Evolutionary conservation across 2,888 invertebrate species (phyloP), one percentile per base, ranked within the genome.

Genomic region (Colletes collaris): DNA sequence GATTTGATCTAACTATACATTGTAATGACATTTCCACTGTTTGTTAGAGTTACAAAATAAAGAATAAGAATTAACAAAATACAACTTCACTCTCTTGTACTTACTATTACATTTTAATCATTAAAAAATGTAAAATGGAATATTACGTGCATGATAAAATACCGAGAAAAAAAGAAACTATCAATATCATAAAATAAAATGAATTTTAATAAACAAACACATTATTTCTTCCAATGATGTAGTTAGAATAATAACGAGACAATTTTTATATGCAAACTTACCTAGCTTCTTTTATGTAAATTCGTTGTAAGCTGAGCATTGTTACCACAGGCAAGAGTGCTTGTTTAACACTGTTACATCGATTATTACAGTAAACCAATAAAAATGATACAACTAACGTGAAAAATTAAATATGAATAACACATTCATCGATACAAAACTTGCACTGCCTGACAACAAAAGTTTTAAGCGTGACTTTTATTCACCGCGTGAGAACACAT

Each of bases 31-130:
- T 55, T 46, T n/a, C 10, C 4, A 65, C 4, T 62, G 4, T 60
- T 68, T 19, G 37, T 37, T 50, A 19, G 0, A 49, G 37, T 75
- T 77, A 68, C 4, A 69, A 69, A 69, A 59, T n/a, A 53, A 27
- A 49, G 10, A n/a, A 5, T 10, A 69, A 40, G 8, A 27, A 60
- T 60, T 69, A 60, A 35, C 40, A 53, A 69, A 6, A 53, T 8
- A 11, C 11, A 37, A 5, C 1, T 19, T 13, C 16, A 46, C 8
- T 35, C 55, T 46, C 44, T 4, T 35, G 46, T n/a, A 72, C 11
- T 16, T 11, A 37, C 5, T 8, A 27, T 10, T 27, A 60, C 16
- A 67, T n/a, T 37, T 37, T 13, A 27, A 35, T 16, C 13, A 44
- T 0, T 10, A 13, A 4, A 10, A 6, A n/a, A 53, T 35, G 10